A percentile compares a stretch with the other conserved stretches of the same genome.
Conservation (phyloP, 2,797 vertebrate species). For the Notolabrus celidotus region DNA sequence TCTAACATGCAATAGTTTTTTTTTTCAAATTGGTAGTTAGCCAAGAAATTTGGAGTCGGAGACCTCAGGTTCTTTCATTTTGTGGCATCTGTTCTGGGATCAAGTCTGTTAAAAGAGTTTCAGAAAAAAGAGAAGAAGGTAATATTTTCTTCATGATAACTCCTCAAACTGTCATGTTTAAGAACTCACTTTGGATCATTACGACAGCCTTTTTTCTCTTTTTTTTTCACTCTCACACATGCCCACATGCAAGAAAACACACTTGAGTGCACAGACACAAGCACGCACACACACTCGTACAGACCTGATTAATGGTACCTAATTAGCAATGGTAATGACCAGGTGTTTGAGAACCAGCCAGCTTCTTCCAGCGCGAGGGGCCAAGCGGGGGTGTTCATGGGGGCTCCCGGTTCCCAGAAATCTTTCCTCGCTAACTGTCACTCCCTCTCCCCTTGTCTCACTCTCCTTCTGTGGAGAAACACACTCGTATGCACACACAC, state of each 20-base stretch:
- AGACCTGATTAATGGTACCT: slow-evolving; percentile 98
- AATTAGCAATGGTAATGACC: slow-evolving; percentile 99
- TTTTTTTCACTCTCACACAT: slow-evolving; percentile 47
- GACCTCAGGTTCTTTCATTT: not conserved
- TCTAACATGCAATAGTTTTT: no score
- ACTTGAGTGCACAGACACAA: slow-evolving; percentile 44
- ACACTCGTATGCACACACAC: not conserved
- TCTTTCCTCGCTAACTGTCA: slow-evolving; percentile 91
- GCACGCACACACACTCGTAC: slow-evolving; percentile 51
- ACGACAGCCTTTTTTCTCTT: not conserved
- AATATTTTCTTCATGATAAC: not conserved
- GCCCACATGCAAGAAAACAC: slow-evolving; percentile 27
- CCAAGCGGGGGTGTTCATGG: slow-evolving; percentile 64
- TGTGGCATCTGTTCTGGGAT: not conserved
- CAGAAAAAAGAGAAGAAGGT: slow-evolving; percentile 54
- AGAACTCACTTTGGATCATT: slow-evolving; percentile 22
- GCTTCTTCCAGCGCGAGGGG: slow-evolving; percentile 93
- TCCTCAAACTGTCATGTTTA: slow-evolving; percentile 14
- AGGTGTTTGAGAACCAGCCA: slow-evolving; percentile 98
- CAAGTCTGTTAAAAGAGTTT: not conserved
- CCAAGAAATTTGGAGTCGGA: not conserved
- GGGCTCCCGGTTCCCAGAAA: slow-evolving; percentile 92
- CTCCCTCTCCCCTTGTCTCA: slow-evolving; percentile 55
- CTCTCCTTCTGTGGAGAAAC: slow-evolving; percentile 85
- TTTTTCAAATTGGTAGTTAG: no score